Evolutionary conservation across 2,888 invertebrate genomes (phyloP), one percentile per base, ranked within the genome.

Genomic region (Ethmia dodecea): DNA sequence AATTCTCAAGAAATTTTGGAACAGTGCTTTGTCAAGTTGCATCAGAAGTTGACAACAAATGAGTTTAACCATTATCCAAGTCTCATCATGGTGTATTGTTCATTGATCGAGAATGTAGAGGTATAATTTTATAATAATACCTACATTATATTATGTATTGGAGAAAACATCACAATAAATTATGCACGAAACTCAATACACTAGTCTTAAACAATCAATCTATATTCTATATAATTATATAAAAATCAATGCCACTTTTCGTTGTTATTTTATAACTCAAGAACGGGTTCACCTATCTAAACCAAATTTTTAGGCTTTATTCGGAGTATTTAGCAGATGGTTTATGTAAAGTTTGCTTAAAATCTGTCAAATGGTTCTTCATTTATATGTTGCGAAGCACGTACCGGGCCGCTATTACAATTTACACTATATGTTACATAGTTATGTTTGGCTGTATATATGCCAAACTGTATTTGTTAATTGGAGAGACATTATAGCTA

Each of bases 1-100:
- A 49, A 71, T 36, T 31, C 48, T 5, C 78, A 81, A 54, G 52
- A 59, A 20, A 49, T 84, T 22, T 83, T 79, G 52, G 70, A 84
- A 41, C 59, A 53, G 13, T 60, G 67, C 28, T 55, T 83, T 30
- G 62, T 60, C 33, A 58, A 62, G 15, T 45, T 83, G 13, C 75
- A 79, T 45, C 50, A 47, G 29, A 80, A 67, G 50, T 47, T 81
- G 35, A 70, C 68, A 37, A 33, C 53, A 12, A 54, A 65, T 22
- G 56, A 71, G 41, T 75, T 75, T 28, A 81, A 76, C 40, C 71
- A 60, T 38, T 74, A 75, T 54, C 84, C 83, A 13, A 63, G 64
- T 2, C 62, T 72, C 31, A 53, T 80, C 42, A 70, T 76, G 48
- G 73, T 72, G 0, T 84, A 80, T 43, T 65, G 52, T 42, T 42